Evolutionary conservation across 2,888 invertebrate species (phyloP).

Genomic region (Diabrotica balteata): DNA sequence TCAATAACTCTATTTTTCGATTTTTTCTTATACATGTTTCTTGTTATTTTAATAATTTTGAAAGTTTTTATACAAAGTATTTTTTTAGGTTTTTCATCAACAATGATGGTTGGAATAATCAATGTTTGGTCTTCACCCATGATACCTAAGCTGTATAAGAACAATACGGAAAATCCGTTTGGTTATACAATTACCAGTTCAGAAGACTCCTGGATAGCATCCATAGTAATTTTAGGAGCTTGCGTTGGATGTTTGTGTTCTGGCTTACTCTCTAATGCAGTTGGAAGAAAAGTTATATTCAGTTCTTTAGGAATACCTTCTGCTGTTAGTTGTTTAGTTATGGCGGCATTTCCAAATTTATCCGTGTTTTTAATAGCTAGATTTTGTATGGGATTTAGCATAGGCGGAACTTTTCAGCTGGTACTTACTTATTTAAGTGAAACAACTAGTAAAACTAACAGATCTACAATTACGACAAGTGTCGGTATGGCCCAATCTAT

Average conservation of each 20-base stretch:
- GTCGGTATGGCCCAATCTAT: conserved; percentile 75
- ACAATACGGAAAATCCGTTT: conserved; percentile 10
- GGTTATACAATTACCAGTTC: conserved; percentile 32
- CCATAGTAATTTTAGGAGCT: conserved; percentile 61
- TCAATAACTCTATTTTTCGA: too few species aligned
- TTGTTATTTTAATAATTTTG: too few species aligned
- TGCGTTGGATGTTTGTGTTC: conserved; percentile 71
- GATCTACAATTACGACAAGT: conserved; percentile 83
- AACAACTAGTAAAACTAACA: conserved; percentile 77
- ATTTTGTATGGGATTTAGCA: conserved; percentile 68
- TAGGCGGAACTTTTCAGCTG: conserved; percentile 74
- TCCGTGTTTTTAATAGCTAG: conserved; percentile 65
- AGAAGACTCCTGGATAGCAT: conserved; percentile 64
- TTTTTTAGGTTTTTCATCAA: not conserved
- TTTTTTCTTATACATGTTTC: too few species aligned
- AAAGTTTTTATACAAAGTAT: not conserved
- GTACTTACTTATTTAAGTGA: conserved; percentile 88
- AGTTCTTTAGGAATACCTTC: conserved; percentile 71
- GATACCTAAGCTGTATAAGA: conserved; percentile 32
- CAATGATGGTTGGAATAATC: not conserved
- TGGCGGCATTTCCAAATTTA: conserved; percentile 64
- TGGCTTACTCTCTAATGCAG: conserved; percentile 69
- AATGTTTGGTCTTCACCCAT: conserved; percentile 40
- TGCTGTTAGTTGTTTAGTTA: conserved; percentile 72
- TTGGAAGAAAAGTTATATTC: conserved; percentile 74